These are phyloP conservation scores for Acomys russatus DNA, from an alignment of 2,797 vertebrate genomes.

Conservation along the genomic window DNA sequence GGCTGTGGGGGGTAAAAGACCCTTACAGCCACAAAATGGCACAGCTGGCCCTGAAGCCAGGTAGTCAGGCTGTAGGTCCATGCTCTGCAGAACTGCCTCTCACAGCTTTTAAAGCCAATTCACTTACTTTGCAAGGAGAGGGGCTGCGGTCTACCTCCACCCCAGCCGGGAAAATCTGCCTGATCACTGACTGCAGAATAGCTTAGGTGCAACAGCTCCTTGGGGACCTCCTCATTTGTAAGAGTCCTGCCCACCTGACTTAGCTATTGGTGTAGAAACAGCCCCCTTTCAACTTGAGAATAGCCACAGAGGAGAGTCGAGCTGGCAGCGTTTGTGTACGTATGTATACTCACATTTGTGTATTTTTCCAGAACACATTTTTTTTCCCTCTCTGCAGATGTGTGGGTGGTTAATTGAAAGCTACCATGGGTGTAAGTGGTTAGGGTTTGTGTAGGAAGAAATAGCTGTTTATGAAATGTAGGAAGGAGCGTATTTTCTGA, in stretches of 20 bases:
- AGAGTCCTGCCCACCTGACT: background rate
- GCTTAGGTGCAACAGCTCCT: background rate
- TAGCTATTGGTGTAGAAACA: background rate
- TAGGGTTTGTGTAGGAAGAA: constrained; percentile 54
- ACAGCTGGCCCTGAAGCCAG: background rate
- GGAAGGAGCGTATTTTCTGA: constrained; percentile 71
- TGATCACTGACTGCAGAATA: accelerated
- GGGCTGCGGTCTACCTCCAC: too few relatives aligned
- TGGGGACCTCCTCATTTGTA: background rate
- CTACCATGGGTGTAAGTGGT: constrained; percentile 47
- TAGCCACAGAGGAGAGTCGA: background rate
- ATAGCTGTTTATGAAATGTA: constrained; percentile 65
- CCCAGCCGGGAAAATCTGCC: background rate
- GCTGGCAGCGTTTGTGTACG: background rate
- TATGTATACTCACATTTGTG: background rate
- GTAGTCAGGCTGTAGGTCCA: background rate
- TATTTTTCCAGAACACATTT: background rate
- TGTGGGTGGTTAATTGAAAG: constrained; percentile 69
- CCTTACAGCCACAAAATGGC: background rate
- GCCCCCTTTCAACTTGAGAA: background rate
- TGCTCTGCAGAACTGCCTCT: background rate
- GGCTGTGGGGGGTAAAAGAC: accelerated
- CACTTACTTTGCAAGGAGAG: background rate
- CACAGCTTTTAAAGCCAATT: background rate
- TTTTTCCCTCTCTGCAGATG: background rate